Conservation (phyloP, 2,888 invertebrate species). For the Pyralis farinalis region DNA sequence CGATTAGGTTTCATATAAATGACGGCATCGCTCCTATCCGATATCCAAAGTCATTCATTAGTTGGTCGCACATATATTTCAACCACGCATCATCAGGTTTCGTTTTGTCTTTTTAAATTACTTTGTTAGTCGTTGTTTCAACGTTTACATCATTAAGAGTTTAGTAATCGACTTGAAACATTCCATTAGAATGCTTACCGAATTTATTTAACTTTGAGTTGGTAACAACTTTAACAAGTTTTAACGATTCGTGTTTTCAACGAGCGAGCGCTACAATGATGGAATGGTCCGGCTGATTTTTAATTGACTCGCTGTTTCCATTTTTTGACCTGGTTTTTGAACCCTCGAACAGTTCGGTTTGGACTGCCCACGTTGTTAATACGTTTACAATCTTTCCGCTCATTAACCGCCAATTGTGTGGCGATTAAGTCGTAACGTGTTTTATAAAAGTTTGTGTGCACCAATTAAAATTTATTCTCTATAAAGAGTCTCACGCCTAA, state of each 20-base stretch:
- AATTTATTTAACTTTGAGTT: slow-evolving; percentile 17
- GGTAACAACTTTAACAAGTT: slow-evolving; percentile 18
- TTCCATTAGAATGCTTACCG: slow-evolving; percentile 27
- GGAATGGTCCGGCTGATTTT: slow-evolving; percentile 29
- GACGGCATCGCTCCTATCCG: slow-evolving; percentile 59
- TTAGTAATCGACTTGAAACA: slow-evolving; percentile 28
- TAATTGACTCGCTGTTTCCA: slow-evolving; percentile 33
- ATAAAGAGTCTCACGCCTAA: slow-evolving; percentile 59
- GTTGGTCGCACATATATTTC: slow-evolving; percentile 39
- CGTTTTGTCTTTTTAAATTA: slow-evolving; percentile 38
- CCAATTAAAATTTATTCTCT: slow-evolving; percentile 68
- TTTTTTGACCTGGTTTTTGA: slow-evolving; percentile 28
- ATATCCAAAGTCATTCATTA: slow-evolving; percentile 64
- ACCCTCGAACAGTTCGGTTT: slow-evolving; percentile 15
- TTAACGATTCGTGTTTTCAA: slow-evolving; percentile 22
- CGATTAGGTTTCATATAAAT: slow-evolving; percentile 74
- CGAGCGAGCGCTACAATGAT: slow-evolving; percentile 32
- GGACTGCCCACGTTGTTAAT: slow-evolving; percentile 66
- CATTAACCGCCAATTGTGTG: slow-evolving; percentile 68
- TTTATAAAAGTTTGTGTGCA: slow-evolving; percentile 59
- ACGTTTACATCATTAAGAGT: slow-evolving; percentile 36
- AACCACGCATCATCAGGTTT: slow-evolving; percentile 34
- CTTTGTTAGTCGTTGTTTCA: slow-evolving; percentile 30
- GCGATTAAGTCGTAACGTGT: slow-evolving; percentile 72
- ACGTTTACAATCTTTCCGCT: slow-evolving; percentile 70